These are phyloP conservation scores for Cheilosia vulpina DNA, from an alignment of 2,888 invertebrate species.

Conservation along the genomic window DNA sequence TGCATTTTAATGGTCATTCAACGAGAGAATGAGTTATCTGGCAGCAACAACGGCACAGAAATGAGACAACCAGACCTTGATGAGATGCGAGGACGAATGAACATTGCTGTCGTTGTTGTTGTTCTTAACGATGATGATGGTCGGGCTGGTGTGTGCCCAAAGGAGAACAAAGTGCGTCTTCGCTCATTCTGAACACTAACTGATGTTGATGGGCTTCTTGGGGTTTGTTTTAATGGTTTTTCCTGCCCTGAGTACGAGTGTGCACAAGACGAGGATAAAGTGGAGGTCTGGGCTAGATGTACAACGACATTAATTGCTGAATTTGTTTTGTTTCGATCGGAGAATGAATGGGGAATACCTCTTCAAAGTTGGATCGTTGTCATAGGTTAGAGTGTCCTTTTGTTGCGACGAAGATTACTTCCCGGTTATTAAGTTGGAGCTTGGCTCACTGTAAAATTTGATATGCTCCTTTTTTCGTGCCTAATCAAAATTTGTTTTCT, in stretches of 20 bases:
- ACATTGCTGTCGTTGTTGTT: background rate
- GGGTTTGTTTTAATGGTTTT: slow-evolving; percentile 23
- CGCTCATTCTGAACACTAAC: slow-evolving; percentile 35
- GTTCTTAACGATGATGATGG: slow-evolving; percentile 16
- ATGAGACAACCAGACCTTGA: slow-evolving; percentile 24
- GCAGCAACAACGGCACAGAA: slow-evolving; percentile 13
- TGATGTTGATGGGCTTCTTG: slow-evolving; percentile 53
- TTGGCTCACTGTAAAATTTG: slow-evolving; percentile 26
- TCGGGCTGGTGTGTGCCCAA: slow-evolving; percentile 29
- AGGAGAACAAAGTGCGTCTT: slow-evolving; percentile 61
- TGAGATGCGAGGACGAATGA: slow-evolving; percentile 48
- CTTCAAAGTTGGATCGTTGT: background rate
- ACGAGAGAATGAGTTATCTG: slow-evolving; percentile 61
- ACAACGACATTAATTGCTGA: slow-evolving; percentile 63
- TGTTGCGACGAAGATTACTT: slow-evolving; percentile 49
- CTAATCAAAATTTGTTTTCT: slow-evolving; percentile 50
- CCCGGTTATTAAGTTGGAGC: slow-evolving; percentile 35
- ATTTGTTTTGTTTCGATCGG: slow-evolving; percentile 21
- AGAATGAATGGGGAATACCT: slow-evolving; percentile 5
- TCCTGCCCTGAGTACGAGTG: slow-evolving; percentile 9
- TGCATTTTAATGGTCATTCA: slow-evolving; percentile 68
- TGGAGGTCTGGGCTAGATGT: slow-evolving; percentile 43
- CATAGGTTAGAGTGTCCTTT: slow-evolving; percentile 37
- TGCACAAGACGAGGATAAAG: slow-evolving; percentile 39
- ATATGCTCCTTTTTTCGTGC: slow-evolving; percentile 25